Evolutionary conservation across 1,140 invertebrate species (phyloP).

Genomic region (Calephelis virginiensis): DNA sequence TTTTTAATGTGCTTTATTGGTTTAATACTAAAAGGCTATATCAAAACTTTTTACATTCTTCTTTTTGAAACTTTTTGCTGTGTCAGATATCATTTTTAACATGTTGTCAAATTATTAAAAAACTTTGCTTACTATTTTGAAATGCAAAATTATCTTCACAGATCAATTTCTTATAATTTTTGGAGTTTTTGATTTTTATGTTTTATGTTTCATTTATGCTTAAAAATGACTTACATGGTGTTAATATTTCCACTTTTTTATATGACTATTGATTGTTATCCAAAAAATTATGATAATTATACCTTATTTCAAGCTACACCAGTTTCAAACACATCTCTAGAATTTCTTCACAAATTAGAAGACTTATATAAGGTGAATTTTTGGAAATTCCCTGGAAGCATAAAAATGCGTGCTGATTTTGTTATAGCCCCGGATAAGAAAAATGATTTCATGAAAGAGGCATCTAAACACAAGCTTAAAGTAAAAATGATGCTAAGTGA

Average conservation of each 20-base stretch:
- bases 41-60: no score
- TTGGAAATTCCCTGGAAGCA: constrained; percentile 45
- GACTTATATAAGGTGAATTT: constrained; percentile 40
- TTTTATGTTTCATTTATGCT: no score
- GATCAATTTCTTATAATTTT: no score
- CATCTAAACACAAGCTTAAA: constrained; percentile 36
- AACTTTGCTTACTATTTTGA: no score
- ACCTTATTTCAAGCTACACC: constrained; percentile 50
- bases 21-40: no score
- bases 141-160: no score
- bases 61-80: no score
- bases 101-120: no score
- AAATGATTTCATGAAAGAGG: constrained; percentile 32
- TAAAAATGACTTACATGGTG: neutral
- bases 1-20: no score
- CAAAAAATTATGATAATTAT: constrained; percentile 51
- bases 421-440: constrained; percentile 44
- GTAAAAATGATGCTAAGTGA: constrained; percentile 48
- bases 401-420: constrained; percentile 48
- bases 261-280: constrained; percentile 17
- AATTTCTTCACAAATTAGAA: constrained; percentile 47
- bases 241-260: neutral
- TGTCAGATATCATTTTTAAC: no score
- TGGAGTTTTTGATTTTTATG: no score
- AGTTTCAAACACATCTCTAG: constrained; percentile 35